Conservation (phyloP, 2,797 vertebrate genomes). For the Helarctos malayanus region DNA sequence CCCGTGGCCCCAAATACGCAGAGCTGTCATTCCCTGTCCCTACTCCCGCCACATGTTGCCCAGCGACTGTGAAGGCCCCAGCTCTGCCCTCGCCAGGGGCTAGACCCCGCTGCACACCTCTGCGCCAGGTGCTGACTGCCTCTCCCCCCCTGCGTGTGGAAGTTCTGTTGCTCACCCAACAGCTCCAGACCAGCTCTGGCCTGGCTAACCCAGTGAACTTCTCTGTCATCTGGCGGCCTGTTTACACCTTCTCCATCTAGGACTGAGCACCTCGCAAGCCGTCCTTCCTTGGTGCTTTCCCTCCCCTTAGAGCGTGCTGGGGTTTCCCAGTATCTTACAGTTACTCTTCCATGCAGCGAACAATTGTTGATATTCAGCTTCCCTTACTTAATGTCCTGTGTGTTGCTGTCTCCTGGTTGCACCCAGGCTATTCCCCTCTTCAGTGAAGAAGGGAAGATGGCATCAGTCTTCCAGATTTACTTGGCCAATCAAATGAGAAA, state of each 20-base stretch:
- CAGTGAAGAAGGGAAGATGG: not conserved
- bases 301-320: accelerated
- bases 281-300: not conserved
- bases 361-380: not conserved
- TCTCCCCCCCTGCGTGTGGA: not conserved
- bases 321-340: not conserved
- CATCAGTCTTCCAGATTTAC: not conserved
- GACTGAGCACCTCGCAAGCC: not conserved
- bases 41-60: accelerated
- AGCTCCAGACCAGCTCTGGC: not conserved
- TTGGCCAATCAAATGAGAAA: not conserved
- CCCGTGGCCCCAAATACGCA: accelerated
- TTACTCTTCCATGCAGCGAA: not conserved
- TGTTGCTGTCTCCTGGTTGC: not conserved
- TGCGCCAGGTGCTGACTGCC: not conserved
- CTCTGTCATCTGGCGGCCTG: not conserved
- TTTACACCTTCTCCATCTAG: not conserved
- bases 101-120: accelerated
- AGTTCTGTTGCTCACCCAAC: not conserved
- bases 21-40: not conserved
- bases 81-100: not conserved
- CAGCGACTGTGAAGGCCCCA: not conserved
- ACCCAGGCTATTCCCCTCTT: not conserved
- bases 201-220: not conserved
- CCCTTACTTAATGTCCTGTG: not conserved